Percentiles rank a stretch among this genome's conserved stretches.
These are phyloP conservation scores for Periplaneta americana DNA, from an alignment of 1,140 invertebrate species.

Conservation along the genomic window DNA sequence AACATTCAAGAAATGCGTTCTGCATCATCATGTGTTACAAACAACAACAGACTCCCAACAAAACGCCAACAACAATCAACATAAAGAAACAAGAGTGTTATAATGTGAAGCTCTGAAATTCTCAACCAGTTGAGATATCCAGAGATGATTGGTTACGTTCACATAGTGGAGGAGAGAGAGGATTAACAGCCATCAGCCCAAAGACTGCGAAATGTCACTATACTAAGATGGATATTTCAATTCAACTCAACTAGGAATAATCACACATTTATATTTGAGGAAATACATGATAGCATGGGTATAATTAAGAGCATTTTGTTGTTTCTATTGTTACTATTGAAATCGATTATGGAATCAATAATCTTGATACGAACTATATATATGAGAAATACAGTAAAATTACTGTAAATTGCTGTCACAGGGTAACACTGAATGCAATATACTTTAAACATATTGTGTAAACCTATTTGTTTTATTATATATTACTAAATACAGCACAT, in stretches of 20 bases:
- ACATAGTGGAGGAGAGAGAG: neutral
- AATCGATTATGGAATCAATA: neutral
- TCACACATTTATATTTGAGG: too few species aligned
- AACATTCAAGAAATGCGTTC: neutral
- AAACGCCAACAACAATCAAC: neutral
- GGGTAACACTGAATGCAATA: too few species aligned
- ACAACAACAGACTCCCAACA: neutral
- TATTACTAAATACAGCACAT: too few species aligned
- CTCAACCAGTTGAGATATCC: constrained; percentile 18
- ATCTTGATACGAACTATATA: too few species aligned
- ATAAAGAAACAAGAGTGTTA: neutral
- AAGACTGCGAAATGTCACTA: neutral
- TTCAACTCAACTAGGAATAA: too few species aligned
- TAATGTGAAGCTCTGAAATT: constrained; percentile 13
- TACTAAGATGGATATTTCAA: neutral
- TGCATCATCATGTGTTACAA: neutral
- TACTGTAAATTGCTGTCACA: too few species aligned
- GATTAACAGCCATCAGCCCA: neutral
- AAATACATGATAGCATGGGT: too few species aligned
- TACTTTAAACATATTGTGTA: too few species aligned
- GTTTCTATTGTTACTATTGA: neutral
- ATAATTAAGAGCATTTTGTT: neutral
- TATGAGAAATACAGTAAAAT: too few species aligned
- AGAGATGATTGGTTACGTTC: neutral
- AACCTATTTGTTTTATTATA: too few species aligned